Evolutionary conservation across 2,888 invertebrate species (phyloP).

Genomic region (Drosophila pseudotakahashii): DNA sequence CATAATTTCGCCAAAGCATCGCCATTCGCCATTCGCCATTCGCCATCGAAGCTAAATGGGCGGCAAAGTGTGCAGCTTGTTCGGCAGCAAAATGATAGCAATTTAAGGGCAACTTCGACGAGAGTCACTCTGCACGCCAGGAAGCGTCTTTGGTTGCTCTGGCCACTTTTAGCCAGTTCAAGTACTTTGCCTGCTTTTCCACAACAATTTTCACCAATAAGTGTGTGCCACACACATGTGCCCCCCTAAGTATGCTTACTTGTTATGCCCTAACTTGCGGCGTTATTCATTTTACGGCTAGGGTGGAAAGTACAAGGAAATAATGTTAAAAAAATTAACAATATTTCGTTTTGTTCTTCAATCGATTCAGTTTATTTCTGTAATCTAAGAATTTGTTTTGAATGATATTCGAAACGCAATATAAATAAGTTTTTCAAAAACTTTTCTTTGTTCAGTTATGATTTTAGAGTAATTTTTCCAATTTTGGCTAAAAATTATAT

Average conservation of each 20-base stretch:
- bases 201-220: conserved; percentile 73
- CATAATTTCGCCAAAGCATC: conserved; percentile 61
- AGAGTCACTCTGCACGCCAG: conserved; percentile 32
- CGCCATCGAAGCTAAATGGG: conserved; percentile 25
- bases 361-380: too few species aligned
- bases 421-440: too few species aligned
- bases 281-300: background rate
- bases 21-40: conserved; percentile 10
- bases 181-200: conserved; percentile 62
- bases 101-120: conserved; percentile 47
- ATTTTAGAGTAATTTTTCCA: too few species aligned
- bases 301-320: background rate
- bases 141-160: conserved; percentile 32
- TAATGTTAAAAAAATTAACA: too few species aligned
- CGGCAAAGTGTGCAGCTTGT: conserved; percentile 22
- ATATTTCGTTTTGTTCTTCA: too few species aligned
- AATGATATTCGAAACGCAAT: too few species aligned
- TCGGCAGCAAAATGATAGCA: conserved; percentile 41
- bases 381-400: too few species aligned
- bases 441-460: too few species aligned
- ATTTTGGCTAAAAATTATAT: too few species aligned
- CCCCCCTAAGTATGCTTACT: conserved; percentile 75
- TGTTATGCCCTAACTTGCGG: conserved; percentile 24
- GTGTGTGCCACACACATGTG: conserved; percentile 57
- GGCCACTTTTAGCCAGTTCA: conserved; percentile 47